Conservation (phyloP, 2,888 invertebrate species). For the Theristus sp. region DNA sequence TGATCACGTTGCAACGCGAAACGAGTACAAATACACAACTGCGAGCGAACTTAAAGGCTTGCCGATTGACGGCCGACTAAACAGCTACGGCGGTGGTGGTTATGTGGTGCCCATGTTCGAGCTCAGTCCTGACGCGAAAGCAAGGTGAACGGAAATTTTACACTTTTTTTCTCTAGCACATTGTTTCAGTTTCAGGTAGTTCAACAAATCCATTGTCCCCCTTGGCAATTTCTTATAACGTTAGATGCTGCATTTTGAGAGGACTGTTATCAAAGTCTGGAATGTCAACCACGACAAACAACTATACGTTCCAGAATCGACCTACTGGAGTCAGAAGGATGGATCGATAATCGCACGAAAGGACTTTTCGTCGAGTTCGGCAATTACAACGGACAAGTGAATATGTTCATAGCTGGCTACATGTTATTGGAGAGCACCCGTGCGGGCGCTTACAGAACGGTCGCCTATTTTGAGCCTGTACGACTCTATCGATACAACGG, state of each 20-base stretch:
- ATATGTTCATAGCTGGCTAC: background rate
- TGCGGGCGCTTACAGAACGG: background rate
- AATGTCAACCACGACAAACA: no score
- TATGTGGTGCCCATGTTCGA: background rate
- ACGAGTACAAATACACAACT: conserved; percentile 25
- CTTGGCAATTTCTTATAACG: no score
- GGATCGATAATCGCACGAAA: background rate
- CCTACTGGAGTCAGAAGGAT: background rate
- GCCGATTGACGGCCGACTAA: conserved; percentile 20
- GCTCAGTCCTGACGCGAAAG: background rate
- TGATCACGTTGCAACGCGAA: conserved; percentile 11
- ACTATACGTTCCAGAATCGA: background rate
- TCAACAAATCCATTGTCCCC: no score
- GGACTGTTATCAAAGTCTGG: no score
- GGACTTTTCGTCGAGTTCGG: background rate
- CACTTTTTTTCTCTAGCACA: no score
- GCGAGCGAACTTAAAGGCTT: conserved; percentile 30
- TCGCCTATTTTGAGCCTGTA: background rate
- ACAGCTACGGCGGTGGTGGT: background rate
- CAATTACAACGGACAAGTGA: background rate
- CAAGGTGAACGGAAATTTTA: background rate
- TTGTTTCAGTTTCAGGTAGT: no score
- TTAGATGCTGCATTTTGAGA: no score
- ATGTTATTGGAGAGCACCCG: background rate
- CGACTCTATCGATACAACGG: background rate